phyloP scores from a whole-genome alignment of 2,113 vertebrate genomes.

The Cochlearius cochlearius region DNA sequence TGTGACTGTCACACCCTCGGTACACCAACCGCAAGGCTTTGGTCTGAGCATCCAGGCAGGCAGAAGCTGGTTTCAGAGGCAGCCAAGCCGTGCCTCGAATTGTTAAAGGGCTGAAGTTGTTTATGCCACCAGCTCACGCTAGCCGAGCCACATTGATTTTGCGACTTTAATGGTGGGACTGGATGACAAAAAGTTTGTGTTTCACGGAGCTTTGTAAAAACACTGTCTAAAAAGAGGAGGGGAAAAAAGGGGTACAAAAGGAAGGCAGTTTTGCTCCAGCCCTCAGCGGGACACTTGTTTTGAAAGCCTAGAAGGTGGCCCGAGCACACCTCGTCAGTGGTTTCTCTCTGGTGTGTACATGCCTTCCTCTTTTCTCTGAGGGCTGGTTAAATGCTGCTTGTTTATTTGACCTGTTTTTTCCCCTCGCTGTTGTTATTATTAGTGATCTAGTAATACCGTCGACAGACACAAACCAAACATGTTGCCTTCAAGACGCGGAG shows the following conservation, averaged over 20 bases:
- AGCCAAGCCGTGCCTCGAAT: not conserved
- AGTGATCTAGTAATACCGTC: not conserved
- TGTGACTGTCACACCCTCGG: slow-evolving; percentile 18
- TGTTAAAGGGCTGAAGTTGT: slow-evolving; percentile 22
- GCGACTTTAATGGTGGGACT: not conserved
- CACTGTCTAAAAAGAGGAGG: not conserved
- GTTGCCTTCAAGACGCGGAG: not conserved
- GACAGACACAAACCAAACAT: not conserved
- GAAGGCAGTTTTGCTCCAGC: not conserved
- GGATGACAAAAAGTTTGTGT: not conserved
- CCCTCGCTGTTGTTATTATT: not conserved
- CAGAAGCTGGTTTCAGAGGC: slow-evolving; percentile 23
- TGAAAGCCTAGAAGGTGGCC: not conserved
- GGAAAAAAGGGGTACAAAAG: not conserved
- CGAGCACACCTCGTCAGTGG: not conserved
- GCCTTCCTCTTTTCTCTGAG: not conserved
- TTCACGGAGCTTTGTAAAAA: not conserved
- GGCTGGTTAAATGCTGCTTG: not conserved
- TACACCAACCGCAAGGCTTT: slow-evolving; percentile 5
- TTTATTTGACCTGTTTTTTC: not conserved
- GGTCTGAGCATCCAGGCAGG: not conserved
- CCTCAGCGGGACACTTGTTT: not conserved
- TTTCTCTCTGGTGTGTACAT: not conserved
- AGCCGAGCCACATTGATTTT: not conserved
- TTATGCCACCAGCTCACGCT: not conserved